Evolutionary conservation across 2,113 vertebrate species (phyloP), one percentile per base, ranked within the genome.

Genomic region (Scolopax mira): DNA sequence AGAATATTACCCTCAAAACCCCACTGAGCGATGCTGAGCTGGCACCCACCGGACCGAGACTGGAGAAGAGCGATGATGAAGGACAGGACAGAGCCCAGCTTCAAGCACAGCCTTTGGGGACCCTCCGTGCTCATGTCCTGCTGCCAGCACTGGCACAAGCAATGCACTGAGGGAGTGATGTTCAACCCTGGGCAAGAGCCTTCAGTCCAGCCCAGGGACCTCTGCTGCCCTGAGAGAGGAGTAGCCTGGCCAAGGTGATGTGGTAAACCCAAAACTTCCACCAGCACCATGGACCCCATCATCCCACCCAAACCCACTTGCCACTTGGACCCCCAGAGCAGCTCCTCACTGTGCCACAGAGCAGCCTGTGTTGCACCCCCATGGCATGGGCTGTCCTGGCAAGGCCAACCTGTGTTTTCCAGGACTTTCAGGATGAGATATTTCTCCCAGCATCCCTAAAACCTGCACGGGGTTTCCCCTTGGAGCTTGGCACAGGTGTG

Each of bases 41-140:
- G 39, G 23, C 15, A 31, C 37, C 46, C 25, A 18, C 0, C 0
- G 27, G 61, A 51, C 37, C 0, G 0, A 51, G 52, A 33, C 10
- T 0, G 0, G 33, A 46, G 37, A 66, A 11, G 11, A 33, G 52
- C 3, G 1, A 27, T 16, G 77, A 52, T 19, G 28, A n/a, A 74
- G 60, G 69, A 21, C 52, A 39, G 2, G 8, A 44, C 33, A 8
- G 18, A 37, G 61, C 31, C 67, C 13, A 17, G 52, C 22, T 37
- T 57, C 3, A 2, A 58, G 31, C 49, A 12, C 51, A 35, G 35
- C 69, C 22, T 44, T 52, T 1, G 3, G 33, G 58, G 24, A 73
- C 35, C 31, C 51, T 31, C 60, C 3, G 1, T 27, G 48, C 57
- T 25, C 37, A 4, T 0, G 8, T 18, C 44, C 55, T 6, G 4